Evolutionary conservation across 2,888 invertebrate species (phyloP), one percentile per base, ranked within the genome.

Genomic region (Stenurella melanura): DNA sequence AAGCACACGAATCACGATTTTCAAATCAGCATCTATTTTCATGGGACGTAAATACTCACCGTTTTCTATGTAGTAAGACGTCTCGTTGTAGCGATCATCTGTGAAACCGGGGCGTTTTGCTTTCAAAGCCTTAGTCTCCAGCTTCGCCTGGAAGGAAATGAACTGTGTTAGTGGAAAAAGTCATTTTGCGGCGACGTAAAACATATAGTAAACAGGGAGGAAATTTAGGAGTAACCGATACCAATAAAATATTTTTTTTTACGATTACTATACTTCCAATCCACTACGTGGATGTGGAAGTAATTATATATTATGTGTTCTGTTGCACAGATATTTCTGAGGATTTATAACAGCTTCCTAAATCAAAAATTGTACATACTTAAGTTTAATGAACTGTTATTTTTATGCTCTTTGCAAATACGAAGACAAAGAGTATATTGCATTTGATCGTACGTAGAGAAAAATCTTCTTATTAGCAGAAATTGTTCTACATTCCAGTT

Each of bases 61-160:
- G 92, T 97, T 97, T 92, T 98, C 97, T 87, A 96, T 95, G 90
- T 97, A 97, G 90, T 97, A 98, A 74, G 97, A 96, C 19, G 97
- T 97, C 91, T 97, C 97, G 90, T 96, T 96, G 92, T 97, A 97
- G 85, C 96, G 93, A 89, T 97, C 96, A 90, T 97, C 96, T 54
- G 96, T 96, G 90, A 96, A 96, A 83, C 96, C 96, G 0, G 96
- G 97, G 89, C 97, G 93, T 90, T 96, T 96, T 76, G 96, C 96
- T 90, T 96, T 97, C 85, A 96, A 90, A 69, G 96, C 96, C 91
- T 96, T 97, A 85, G 96, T 96, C 92, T 97, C 96, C 89, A 96
- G 91, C 91, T 96, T 97, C 56, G 96, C 96, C 96, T 96, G 93
- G 69, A 94, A 95, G 90, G 91, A 91, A 88, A 85, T 71, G 67